Evolutionary conservation across 2,113 vertebrate species (phyloP), one percentile per base, ranked within the genome.

Genomic region (Lota lota): DNA sequence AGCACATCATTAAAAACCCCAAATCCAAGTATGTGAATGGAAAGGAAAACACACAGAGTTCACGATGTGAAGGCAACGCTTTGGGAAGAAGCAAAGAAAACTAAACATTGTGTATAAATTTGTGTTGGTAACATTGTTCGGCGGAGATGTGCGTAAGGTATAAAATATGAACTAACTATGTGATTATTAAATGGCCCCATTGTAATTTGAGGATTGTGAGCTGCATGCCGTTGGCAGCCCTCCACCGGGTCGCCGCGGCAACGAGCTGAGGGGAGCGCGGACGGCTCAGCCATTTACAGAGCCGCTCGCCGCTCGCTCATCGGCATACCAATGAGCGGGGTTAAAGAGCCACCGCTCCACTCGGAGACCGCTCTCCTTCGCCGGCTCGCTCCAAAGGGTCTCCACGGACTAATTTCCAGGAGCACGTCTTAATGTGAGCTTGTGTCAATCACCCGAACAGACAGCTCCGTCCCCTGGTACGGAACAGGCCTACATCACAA

Each of bases 241-340:
- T 98, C 96, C 94, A 94, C 93, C 95, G 96, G 95, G 94, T 96
- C 94, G 92, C 95, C 94, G 18, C n/a, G 51, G 28, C 28, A 93
- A 95, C 94, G 94, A 96, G 96, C 98, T 95, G 94, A 94, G 96
- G 95, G 95, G 94, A 93, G 78, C 94, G 92, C 94, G 93, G 93
- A 93, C 94, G 95, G 94, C 93, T 93, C 93, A 95, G 95, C 96
- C 97, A 97, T 95, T 98, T 97, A 97, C 95, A 96, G 95, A 95
- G 96, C 95, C 92, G 94, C 94, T 93, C 92, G 94, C 92, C 92
- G 92, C 91, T 94, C 92, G 88, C 93, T 90, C 93, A 94, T 94
- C 95, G 93, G 97, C 97, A 99, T 99, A 99, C 97, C 95, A 99
- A 99, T 99, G 97, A 99, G 95, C 92, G 95, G 92, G 97, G 97